Evolutionary conservation across 2,888 invertebrate genomes (phyloP).

Genomic region (Tineola bisselliella): DNA sequence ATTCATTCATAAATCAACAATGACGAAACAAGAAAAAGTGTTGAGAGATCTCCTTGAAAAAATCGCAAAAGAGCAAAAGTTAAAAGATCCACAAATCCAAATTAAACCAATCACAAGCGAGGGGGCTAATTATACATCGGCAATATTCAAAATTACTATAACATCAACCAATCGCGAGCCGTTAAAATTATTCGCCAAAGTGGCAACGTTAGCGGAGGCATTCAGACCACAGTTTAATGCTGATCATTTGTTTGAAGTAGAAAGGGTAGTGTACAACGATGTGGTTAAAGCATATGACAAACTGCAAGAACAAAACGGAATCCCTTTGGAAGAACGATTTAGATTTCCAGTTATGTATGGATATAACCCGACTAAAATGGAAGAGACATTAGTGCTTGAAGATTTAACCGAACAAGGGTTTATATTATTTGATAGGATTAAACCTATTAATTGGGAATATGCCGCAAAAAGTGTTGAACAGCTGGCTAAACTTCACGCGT

Average conservation of each 20-base stretch:
- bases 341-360: slow-evolving; percentile 15
- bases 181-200: slow-evolving; percentile 16
- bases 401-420: slow-evolving; percentile 16
- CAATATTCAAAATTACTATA: slow-evolving; percentile 10
- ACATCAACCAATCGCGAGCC: slow-evolving; percentile 3
- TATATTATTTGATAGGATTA: slow-evolving; percentile 16
- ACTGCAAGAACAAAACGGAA: slow-evolving; percentile 16
- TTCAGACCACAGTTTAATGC: not conserved
- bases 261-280: slow-evolving; percentile 10
- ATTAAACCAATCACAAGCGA: slow-evolving; percentile 15
- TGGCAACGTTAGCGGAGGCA: slow-evolving; percentile 7
- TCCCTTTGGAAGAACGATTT: slow-evolving; percentile 17
- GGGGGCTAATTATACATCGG: slow-evolving; percentile 16
- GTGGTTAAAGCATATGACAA: slow-evolving; percentile 4
- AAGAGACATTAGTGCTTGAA: slow-evolving; percentile 17
- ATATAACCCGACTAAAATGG: not conserved
- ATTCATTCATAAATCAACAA: not conserved
- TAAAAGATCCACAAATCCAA: not conserved
- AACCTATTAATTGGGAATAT: slow-evolving; percentile 17
- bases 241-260: slow-evolving; percentile 2
- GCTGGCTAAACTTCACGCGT: slow-evolving; percentile 18
- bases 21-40: not conserved
- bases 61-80: not conserved
- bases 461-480: slow-evolving; percentile 14
- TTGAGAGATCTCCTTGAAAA: not conserved